These are phyloP conservation scores for Dendrolimus houi DNA, from an alignment of 2,888 invertebrate species.

Conservation along the genomic window DNA sequence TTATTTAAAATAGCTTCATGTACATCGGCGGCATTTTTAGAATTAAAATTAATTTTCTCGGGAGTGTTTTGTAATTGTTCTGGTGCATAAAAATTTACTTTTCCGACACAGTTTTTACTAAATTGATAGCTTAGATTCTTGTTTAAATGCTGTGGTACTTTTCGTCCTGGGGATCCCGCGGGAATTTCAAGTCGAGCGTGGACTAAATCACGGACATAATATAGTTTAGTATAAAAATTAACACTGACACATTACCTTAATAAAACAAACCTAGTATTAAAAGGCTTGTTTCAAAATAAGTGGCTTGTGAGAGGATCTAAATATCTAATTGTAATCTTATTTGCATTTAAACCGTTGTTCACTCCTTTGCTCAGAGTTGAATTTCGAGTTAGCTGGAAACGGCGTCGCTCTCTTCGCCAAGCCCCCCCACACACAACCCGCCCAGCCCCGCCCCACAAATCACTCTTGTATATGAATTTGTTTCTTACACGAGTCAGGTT, in stretches of 20 bases:
- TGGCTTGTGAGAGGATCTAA: conserved; percentile 38
- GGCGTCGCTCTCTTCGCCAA: conserved; percentile 5
- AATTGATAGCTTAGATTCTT: conserved; percentile 3
- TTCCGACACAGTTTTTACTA: too few relatives aligned
- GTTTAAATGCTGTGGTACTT: conserved; percentile 16
- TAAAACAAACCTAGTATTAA: conserved; percentile 30
- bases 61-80: too few relatives aligned
- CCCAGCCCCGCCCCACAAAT: conserved; percentile 16
- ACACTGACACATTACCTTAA: too few relatives aligned
- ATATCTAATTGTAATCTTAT: conserved; percentile 54
- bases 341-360: conserved; percentile 48
- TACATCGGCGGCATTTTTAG: too few relatives aligned
- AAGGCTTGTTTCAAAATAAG: conserved; percentile 37
- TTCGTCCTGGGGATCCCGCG: too few relatives aligned
- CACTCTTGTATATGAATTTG: conserved; percentile 23
- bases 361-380: conserved; percentile 24
- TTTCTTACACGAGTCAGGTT: conserved; percentile 16
- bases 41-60: too few relatives aligned
- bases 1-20: too few relatives aligned
- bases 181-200: too few relatives aligned
- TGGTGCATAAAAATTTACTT: too few relatives aligned
- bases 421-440: too few relatives aligned
- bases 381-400: conserved; percentile 26
- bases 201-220: conserved; percentile 20
- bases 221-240: too few relatives aligned